Percentiles rank a stretch among this genome's conserved stretches.
These are phyloP conservation scores for Arctocebus calabarensis DNA, from an alignment of 2,797 vertebrate genomes.

Conservation along the genomic window DNA sequence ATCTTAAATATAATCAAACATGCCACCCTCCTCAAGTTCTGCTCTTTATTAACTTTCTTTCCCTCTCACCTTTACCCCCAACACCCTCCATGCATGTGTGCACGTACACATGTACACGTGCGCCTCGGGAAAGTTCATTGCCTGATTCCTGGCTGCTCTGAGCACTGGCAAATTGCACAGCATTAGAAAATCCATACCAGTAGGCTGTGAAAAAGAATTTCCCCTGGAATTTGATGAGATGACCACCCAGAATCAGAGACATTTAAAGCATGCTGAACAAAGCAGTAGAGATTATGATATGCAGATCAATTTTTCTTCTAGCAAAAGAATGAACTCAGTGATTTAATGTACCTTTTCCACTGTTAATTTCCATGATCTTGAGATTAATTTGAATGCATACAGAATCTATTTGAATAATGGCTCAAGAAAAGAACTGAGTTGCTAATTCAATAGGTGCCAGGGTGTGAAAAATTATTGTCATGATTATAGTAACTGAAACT, in stretches of 20 bases:
- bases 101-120: fast-evolving
- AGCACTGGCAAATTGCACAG: constrained; percentile 36
- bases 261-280: constrained; percentile 67
- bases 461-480: constrained; percentile 80
- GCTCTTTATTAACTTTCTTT: background rate
- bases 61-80: background rate
- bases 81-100: background rate
- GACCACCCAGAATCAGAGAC: constrained; percentile 67
- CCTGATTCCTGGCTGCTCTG: background rate
- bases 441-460: constrained; percentile 79
- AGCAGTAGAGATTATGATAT: constrained; percentile 44
- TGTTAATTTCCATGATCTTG: constrained; percentile 76
- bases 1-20: constrained; percentile 10
- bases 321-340: constrained; percentile 62
- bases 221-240: constrained; percentile 59
- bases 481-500: constrained; percentile 74
- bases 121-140: constrained; percentile 48
- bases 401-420: constrained; percentile 82
- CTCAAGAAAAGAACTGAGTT: constrained; percentile 74
- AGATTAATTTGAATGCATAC: constrained; percentile 82
- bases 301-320: constrained; percentile 62
- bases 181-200: constrained; percentile 49
- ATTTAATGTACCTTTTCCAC: constrained; percentile 71
- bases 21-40: background rate
- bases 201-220: constrained; percentile 49